These are phyloP conservation scores for Coelopa frigida DNA, from an alignment of 1,140 invertebrate species.

Conservation along the genomic window DNA sequence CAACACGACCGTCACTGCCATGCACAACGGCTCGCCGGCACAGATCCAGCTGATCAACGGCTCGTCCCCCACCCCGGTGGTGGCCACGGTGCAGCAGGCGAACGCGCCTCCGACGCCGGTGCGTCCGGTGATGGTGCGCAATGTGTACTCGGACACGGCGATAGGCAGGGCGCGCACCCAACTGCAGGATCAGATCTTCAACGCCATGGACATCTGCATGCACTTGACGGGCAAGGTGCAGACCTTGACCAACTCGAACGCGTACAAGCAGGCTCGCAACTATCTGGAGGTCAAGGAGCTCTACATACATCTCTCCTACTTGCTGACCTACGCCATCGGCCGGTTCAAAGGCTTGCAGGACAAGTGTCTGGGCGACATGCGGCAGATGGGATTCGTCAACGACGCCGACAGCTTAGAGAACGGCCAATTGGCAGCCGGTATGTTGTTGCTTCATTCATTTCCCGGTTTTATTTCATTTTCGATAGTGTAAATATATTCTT, in stretches of 20 bases:
- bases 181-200: constrained; percentile 40
- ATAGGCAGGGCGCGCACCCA: constrained; percentile 30
- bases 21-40: constrained; percentile 15
- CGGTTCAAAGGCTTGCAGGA: constrained; percentile 41
- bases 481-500: background rate
- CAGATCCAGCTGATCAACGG: constrained; percentile 14
- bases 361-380: constrained; percentile 40
- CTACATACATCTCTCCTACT: constrained; percentile 43
- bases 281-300: constrained; percentile 39
- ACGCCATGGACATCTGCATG: constrained; percentile 41
- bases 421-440: constrained; percentile 40
- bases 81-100: background rate
- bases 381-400: constrained; percentile 37
- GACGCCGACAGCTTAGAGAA: constrained; percentile 41
- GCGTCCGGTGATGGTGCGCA: constrained; percentile 17
- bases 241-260: constrained; percentile 41
- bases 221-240: constrained; percentile 39
- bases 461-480: background rate
- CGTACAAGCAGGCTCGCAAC: constrained; percentile 35
- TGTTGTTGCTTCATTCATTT: constrained; percentile 17
- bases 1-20: constrained; percentile 5
- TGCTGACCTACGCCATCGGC: constrained; percentile 42
- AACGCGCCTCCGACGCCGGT: constrained; percentile 11
- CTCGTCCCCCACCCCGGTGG: constrained; percentile 1
- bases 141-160: constrained; percentile 21